Evolutionary conservation across 2,888 invertebrate genomes (phyloP).

Genomic region (Chrysomela aeneicollis): DNA sequence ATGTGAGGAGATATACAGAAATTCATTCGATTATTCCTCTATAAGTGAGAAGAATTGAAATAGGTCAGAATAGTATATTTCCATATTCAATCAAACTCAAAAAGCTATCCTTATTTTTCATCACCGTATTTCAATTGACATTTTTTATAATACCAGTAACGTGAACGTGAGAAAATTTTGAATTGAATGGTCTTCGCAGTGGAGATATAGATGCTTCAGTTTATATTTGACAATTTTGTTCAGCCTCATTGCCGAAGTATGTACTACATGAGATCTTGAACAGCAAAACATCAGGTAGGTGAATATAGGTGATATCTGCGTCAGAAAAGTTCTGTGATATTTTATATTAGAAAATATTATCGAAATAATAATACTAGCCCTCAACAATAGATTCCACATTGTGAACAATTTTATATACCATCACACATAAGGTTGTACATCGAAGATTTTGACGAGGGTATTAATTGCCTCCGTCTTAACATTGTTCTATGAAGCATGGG

Average conservation of each 20-base stretch:
- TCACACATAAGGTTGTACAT: background rate
- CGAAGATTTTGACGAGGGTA: background rate
- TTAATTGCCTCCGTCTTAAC: background rate
- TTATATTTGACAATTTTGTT: background rate
- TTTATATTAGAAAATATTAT: background rate
- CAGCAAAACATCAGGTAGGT: no score
- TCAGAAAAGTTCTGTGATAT: no score
- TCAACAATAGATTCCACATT: background rate
- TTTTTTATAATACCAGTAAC: background rate
- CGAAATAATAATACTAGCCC: background rate
- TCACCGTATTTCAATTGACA: no score
- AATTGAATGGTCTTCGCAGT: background rate
- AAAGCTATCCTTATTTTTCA: no score
- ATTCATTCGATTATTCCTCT: background rate
- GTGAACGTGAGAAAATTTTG: background rate
- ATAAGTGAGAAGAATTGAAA: background rate
- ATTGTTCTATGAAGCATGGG: background rate
- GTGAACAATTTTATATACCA: background rate
- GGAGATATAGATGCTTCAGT: background rate
- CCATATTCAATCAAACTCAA: no score
- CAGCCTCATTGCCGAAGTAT: no score
- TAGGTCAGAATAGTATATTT: no score
- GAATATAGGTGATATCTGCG: no score
- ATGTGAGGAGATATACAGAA: background rate
- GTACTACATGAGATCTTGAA: no score